These are phyloP conservation scores for Austrolebias charrua DNA, from an alignment of 2,797 vertebrate genomes.

Conservation along the genomic window DNA sequence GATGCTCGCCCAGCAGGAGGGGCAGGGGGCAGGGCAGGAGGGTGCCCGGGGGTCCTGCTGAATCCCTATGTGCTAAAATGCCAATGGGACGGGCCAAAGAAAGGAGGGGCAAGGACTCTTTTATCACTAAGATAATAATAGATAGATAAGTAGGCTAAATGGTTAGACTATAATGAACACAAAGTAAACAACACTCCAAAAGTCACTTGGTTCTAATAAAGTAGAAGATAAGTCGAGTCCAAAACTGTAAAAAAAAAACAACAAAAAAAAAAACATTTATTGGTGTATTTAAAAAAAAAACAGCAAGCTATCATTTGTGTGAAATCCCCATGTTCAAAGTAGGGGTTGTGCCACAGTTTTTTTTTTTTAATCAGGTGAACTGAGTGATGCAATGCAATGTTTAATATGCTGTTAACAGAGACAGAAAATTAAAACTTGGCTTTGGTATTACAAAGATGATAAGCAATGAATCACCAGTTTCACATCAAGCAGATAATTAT, in stretches of 20 bases:
- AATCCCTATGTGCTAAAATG: slow-evolving; percentile 71
- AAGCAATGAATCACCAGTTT: slow-evolving; percentile 56
- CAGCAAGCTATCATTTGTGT: not conserved
- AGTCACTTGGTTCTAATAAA: slow-evolving; percentile 41
- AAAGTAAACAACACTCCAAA: slow-evolving; percentile 26
- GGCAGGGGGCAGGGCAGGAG: slow-evolving; percentile 75
- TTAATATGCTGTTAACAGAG: slow-evolving; percentile 30
- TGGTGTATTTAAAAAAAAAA: not conserved
- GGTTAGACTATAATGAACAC: slow-evolving; percentile 22
- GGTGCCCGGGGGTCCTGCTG: slow-evolving; percentile 73
- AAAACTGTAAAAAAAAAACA: not conserved
- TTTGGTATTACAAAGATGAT: slow-evolving; percentile 32
- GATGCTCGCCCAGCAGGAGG: slow-evolving; percentile 79
- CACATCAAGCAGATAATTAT: slow-evolving; percentile 61
- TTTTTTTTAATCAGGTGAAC: slow-evolving; percentile 8
- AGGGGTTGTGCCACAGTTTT: not conserved
- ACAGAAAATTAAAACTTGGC: slow-evolving; percentile 39
- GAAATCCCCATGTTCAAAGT: not conserved
- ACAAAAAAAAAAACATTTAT: not conserved
- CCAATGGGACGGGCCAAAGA: slow-evolving; percentile 67
- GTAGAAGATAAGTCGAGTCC: too few species aligned
- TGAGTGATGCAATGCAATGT: slow-evolving; percentile 13
- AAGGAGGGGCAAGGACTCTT: slow-evolving; percentile 56
- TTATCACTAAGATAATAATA: slow-evolving; percentile 55
- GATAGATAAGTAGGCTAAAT: slow-evolving; percentile 77